phyloP scores from a whole-genome alignment of 2,797 vertebrate species.

The Sebastes melanostomus region DNA sequence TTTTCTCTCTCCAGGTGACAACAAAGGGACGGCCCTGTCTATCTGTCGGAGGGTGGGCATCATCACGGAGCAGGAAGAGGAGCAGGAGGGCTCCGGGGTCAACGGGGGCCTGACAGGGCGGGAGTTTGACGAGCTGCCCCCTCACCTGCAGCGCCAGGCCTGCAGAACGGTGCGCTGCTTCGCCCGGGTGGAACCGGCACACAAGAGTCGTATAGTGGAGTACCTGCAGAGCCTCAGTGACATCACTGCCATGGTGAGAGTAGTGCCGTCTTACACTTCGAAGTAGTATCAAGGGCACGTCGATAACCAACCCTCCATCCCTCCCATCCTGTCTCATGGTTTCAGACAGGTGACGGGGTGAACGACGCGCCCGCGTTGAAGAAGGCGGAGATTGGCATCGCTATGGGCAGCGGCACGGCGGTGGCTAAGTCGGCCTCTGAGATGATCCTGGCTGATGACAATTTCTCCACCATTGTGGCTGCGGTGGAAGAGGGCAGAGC shows the following conservation, averaged over 20 bases:
- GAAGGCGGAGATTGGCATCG: slow-evolving; percentile 85
- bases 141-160: slow-evolving; percentile 81
- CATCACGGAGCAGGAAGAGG: slow-evolving; percentile 85
- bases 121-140: slow-evolving; percentile 85
- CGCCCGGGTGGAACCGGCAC: slow-evolving; percentile 83
- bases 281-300: neutral
- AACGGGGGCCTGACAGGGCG: slow-evolving; percentile 80
- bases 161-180: slow-evolving; percentile 79
- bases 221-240: slow-evolving; percentile 85
- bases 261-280: rapidly evolving
- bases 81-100: slow-evolving; percentile 62
- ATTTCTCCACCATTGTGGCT: slow-evolving; percentile 85
- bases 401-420: slow-evolving; percentile 84
- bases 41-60: slow-evolving; percentile 86
- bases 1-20: slow-evolving; percentile 75
- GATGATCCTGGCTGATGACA: slow-evolving; percentile 86
- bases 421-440: slow-evolving; percentile 86
- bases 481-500: slow-evolving; percentile 85
- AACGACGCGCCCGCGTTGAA: slow-evolving; percentile 84
- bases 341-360: slow-evolving; percentile 84
- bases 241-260: slow-evolving; percentile 84
- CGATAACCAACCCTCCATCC: neutral
- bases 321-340: neutral
- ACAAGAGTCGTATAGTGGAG: slow-evolving; percentile 86
- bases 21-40: slow-evolving; percentile 84